These are phyloP conservation scores for Corythoichthys intestinalis DNA, from an alignment of 2,113 vertebrate genomes.

Conservation along the genomic window DNA sequence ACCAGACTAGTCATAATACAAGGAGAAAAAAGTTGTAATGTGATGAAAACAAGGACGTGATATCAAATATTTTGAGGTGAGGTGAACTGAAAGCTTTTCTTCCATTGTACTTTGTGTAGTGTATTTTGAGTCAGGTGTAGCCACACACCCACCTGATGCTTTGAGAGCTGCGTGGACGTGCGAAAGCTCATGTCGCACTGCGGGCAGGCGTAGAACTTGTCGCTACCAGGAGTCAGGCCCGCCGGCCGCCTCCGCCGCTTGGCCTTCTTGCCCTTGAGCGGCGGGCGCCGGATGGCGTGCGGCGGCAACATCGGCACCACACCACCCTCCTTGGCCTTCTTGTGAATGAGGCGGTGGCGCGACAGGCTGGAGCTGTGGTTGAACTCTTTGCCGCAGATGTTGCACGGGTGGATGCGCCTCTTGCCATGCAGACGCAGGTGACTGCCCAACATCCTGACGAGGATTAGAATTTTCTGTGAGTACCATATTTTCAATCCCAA, in stretches of 20 bases:
- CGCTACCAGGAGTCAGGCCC: slow-evolving; percentile 9
- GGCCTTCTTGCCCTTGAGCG: slow-evolving; percentile 45
- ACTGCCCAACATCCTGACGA: slow-evolving; percentile 58
- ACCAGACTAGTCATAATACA: no score
- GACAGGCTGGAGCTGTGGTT: slow-evolving; percentile 76
- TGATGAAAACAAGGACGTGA: no score
- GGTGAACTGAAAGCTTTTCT: no score
- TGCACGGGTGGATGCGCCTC: slow-evolving; percentile 68
- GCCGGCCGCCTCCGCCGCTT: slow-evolving; percentile 42
- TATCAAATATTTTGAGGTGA: no score
- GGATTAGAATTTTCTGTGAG: no score
- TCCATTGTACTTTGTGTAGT: no score
- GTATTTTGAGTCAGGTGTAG: no score
- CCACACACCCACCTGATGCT: slow-evolving; percentile 55
- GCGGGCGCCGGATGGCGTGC: slow-evolving; percentile 38
- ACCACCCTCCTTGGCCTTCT: slow-evolving; percentile 60
- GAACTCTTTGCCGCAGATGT: slow-evolving; percentile 76
- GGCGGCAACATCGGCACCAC: slow-evolving; percentile 27
- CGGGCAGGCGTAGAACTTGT: slow-evolving; percentile 70
- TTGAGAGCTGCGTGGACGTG: slow-evolving; percentile 67
- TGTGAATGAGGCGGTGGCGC: slow-evolving; percentile 74
- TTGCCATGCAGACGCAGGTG: slow-evolving; percentile 69
- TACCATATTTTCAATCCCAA: no score
- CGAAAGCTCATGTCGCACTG: slow-evolving; percentile 75
- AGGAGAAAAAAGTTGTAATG: no score